These are phyloP conservation scores for Spatulosminthurus flaviceps DNA, from an alignment of 2,888 invertebrate species.

Conservation along the genomic window DNA sequence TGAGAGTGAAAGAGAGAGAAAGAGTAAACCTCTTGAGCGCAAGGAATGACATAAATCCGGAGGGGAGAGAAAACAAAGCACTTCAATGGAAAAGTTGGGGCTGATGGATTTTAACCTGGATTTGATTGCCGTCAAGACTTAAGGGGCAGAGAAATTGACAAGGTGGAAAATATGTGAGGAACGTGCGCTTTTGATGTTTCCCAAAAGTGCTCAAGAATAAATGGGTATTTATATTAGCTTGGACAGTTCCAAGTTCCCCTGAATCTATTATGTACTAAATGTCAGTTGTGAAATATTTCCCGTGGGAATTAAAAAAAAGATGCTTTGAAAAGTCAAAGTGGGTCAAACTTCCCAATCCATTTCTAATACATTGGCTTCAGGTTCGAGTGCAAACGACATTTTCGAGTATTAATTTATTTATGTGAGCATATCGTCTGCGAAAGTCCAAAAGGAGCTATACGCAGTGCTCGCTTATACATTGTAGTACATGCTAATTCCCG, in stretches of 20 bases:
- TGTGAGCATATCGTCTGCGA: no score
- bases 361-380: neutral
- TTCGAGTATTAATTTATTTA: neutral
- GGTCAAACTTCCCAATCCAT: neutral
- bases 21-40: neutral
- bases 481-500: no score
- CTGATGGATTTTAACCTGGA: slow-evolving; percentile 5
- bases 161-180: neutral
- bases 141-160: neutral
- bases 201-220: neutral
- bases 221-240: slow-evolving; percentile 7
- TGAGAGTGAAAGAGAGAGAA: no score
- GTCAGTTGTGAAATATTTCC: slow-evolving; percentile 18
- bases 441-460: no score
- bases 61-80: neutral
- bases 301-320: slow-evolving; percentile 7
- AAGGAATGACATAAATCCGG: neutral
- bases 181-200: slow-evolving; percentile 9
- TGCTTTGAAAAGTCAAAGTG: neutral
- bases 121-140: neutral
- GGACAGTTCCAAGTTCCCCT: neutral
- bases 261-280: neutral
- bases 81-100: neutral
- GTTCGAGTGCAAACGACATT: slow-evolving; percentile 8
- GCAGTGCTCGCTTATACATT: no score